Conservation (phyloP, 2,113 vertebrate genomes). For the Pterocles orientalis region DNA sequence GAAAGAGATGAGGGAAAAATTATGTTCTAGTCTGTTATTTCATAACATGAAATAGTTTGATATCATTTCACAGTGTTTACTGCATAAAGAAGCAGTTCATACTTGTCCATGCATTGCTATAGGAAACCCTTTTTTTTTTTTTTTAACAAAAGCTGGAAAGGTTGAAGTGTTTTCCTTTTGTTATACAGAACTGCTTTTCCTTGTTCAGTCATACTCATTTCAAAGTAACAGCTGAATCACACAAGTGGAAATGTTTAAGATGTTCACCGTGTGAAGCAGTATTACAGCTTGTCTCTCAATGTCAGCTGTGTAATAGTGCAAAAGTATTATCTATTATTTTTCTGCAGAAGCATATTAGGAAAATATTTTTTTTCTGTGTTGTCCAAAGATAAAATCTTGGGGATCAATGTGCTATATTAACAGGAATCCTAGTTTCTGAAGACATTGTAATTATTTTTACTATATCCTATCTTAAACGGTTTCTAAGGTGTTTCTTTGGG, state of each 20-base stretch:
- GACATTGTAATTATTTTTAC: not conserved
- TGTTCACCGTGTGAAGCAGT: not conserved
- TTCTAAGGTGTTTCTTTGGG: not conserved
- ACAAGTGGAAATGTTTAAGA: not conserved
- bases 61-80: not conserved
- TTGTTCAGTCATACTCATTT: not conserved
- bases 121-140: not conserved
- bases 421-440: not conserved
- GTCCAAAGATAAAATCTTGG: not conserved
- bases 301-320: not conserved
- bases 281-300: not conserved
- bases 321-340: not conserved
- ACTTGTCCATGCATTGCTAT: not conserved
- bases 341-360: not conserved
- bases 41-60: not conserved
- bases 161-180: not conserved
- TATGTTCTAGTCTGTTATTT: not conserved
- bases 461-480: not conserved
- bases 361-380: not conserved
- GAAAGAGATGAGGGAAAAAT: not conserved
- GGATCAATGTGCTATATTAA: not conserved
- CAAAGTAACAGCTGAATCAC: not conserved
- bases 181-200: not conserved
- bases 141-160: not conserved
- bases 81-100: not conserved